A percentile compares a stretch with the other conserved stretches of the same genome.
phyloP scores from a whole-genome alignment of 2,113 vertebrate species.

The Balaeniceps rex region DNA sequence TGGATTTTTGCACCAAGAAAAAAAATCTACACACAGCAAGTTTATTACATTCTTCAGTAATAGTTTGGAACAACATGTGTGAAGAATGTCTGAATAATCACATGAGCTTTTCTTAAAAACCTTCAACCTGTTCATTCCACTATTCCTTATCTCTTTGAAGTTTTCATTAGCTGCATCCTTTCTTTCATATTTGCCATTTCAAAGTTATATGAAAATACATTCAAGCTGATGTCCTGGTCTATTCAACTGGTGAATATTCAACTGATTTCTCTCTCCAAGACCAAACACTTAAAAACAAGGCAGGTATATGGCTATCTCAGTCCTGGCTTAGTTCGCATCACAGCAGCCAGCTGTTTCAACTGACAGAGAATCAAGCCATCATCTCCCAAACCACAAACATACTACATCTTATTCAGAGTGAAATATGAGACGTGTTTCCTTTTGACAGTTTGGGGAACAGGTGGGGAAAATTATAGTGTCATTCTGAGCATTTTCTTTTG shows the following conservation, averaged over 20 bases:
- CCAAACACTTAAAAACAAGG: not conserved
- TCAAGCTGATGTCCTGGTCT: not conserved
- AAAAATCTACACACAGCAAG: not conserved
- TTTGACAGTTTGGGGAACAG: slow-evolving; percentile 37
- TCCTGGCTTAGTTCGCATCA: not conserved
- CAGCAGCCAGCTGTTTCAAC: slow-evolving; percentile 33
- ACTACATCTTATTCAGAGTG: slow-evolving; percentile 1
- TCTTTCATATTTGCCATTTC: not conserved
- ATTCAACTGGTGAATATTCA: not conserved
- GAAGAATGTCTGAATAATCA: not conserved
- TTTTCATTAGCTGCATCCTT: not conserved
- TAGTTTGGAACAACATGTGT: not conserved
- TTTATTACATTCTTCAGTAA: not conserved
- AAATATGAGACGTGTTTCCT: slow-evolving; percentile 6
- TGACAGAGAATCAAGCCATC: not conserved
- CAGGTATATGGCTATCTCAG: not conserved
- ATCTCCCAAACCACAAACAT: slow-evolving; percentile 33
- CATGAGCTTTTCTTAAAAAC: not conserved
- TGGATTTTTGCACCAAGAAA: not conserved
- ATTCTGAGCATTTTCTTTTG: not conserved
- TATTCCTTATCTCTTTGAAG: not conserved
- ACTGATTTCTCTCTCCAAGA: not conserved
- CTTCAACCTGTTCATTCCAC: not conserved
- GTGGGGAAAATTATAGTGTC: not conserved
- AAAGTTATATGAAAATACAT: not conserved